A percentile compares a stretch with the other conserved stretches of the same genome.
Evolutionary conservation across 1,140 invertebrate genomes (phyloP).

Genomic region (Teleogryllus occipitalis): DNA sequence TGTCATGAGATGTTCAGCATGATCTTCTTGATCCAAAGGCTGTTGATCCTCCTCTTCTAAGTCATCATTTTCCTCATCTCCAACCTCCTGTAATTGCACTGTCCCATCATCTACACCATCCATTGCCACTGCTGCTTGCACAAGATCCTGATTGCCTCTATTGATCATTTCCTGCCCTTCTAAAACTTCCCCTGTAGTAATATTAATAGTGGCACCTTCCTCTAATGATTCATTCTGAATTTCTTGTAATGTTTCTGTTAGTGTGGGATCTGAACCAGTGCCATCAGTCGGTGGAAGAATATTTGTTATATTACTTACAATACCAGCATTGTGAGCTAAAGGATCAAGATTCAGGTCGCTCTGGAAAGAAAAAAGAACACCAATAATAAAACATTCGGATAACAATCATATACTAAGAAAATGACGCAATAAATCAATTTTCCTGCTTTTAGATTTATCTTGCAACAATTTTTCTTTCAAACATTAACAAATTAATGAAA

Average conservation of each 20-base stretch:
- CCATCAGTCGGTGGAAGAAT: conserved; percentile 33
- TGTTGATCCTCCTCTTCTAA: too few relatives aligned
- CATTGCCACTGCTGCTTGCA: not conserved
- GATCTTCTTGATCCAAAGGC: too few relatives aligned
- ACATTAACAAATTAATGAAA: too few relatives aligned
- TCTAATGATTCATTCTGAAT: not conserved
- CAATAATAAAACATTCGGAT: not conserved
- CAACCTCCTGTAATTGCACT: not conserved
- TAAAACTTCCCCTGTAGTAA: not conserved
- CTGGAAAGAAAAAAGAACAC: conserved; percentile 7
- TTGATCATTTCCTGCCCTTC: not conserved
- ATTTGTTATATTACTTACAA: conserved; percentile 32
- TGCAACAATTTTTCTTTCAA: too few relatives aligned
- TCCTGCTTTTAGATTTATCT: too few relatives aligned
- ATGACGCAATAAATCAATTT: too few relatives aligned
- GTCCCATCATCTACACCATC: not conserved
- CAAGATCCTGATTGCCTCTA: not conserved
- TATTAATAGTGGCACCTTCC: not conserved
- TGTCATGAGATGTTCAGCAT: too few relatives aligned
- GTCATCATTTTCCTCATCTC: not conserved
- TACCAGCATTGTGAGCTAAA: conserved; percentile 23
- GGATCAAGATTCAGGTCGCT: conserved; percentile 15
- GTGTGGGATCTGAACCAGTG: conserved; percentile 2
- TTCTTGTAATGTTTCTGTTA: not conserved
- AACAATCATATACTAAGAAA: too few relatives aligned